Percentiles rank a stretch among this genome's conserved stretches.
Conservation (phyloP, 2,113 vertebrate species). For the Lepisosteus oculatus region DNA sequence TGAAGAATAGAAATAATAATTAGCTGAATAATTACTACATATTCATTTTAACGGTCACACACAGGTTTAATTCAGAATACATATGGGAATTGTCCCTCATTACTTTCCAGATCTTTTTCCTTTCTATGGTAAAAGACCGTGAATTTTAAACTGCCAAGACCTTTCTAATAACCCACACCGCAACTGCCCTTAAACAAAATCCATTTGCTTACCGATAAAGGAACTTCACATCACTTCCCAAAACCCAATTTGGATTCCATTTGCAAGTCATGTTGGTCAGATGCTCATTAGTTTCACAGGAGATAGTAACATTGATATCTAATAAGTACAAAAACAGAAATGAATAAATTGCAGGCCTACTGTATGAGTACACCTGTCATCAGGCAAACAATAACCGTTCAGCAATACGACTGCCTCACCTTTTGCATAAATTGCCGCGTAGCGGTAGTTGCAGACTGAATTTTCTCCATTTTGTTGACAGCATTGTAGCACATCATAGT, state of each 20-base stretch:
- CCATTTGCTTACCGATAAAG: constrained; percentile 43
- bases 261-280: constrained; percentile 81
- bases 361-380: background rate
- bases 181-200: too few relatives aligned
- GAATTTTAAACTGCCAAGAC: too few relatives aligned
- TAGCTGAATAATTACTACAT: too few relatives aligned
- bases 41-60: too few relatives aligned
- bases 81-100: too few relatives aligned
- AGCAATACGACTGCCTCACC: constrained; percentile 52
- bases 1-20: too few relatives aligned
- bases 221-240: constrained; percentile 59
- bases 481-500: constrained; percentile 76
- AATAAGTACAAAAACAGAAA: constrained; percentile 10
- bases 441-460: constrained; percentile 62
- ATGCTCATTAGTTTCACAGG: constrained; percentile 79
- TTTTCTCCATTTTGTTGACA: constrained; percentile 52
- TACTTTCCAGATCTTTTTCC: too few relatives aligned
- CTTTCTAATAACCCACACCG: too few relatives aligned
- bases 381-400: background rate
- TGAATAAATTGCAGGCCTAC: background rate
- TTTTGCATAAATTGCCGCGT: constrained; percentile 79
- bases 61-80: too few relatives aligned
- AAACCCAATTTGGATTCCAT: constrained; percentile 65
- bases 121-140: too few relatives aligned
- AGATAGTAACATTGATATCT: constrained; percentile 74